Base-by-base conservation (phyloP, 2,113 vertebrate species). In the Solea senegalensis region DNA sequence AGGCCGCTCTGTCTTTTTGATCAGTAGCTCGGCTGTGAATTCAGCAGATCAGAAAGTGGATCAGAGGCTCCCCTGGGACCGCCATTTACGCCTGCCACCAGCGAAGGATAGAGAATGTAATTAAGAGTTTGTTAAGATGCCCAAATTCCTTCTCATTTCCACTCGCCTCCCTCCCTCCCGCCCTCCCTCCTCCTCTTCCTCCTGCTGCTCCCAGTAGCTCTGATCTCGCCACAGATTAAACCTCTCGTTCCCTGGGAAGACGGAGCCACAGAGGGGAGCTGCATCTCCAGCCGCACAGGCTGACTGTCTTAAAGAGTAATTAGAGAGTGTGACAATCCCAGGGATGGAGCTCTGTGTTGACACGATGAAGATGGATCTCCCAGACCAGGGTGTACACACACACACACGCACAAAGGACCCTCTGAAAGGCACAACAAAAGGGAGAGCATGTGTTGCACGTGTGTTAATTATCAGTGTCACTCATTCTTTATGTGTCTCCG, bases 1-100 rank as follows among this genome's bases (percentile, higher is more conserved):
- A 87, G 86, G 91, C 85, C 89, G 84, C 88, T 86, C 83, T 64
- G 65, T 89, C 82, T 89, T 91, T 92, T 93, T 93, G 92, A 93
- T 93, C 92, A 92, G 91, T 72, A 55, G 83, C 85, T 84, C 81
- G 82, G 79, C 80, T 84, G 81, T 86, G 90, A 89, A 82, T 91
- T 81, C 87, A 71, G 72, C 83, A 86, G 89, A 93, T 93, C 92
- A 92, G 91, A 92, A 90, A 92, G 88, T 91, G 90, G 87, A 91
- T 92, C 90, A 92, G 84, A 87, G 82, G 72, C 88, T 89, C 88
- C 83, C 89, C 3, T 79, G 90, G 86, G 92, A 92, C 86, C 49
- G 77, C 72, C 90, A 86, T 92, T 93, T 91, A 91, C 40, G 87
- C 79, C 82, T 72, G 86, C 86, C 89, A 88, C 89, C 85, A 88